Base-by-base conservation (phyloP, 2,113 vertebrate genomes). In the Theristicus caerulescens region DNA sequence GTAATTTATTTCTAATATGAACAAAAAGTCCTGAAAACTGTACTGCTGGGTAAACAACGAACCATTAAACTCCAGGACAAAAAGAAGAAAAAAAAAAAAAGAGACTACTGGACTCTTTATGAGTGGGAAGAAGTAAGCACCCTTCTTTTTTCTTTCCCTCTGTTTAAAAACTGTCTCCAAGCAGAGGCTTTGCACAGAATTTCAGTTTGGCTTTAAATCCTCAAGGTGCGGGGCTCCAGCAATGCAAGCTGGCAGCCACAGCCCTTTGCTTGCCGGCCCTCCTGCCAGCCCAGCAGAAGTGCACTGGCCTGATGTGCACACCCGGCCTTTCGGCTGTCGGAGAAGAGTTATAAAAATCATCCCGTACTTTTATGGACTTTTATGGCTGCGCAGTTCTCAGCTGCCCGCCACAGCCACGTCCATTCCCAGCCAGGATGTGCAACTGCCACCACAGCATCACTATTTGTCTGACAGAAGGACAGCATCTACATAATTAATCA, bases 401-500 rank as follows among this genome's bases (percentile, higher is more conserved):
- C 78, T 92, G 90, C 83, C 38, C 58, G 87, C 73, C 73, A 57
- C 32, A 71, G 90, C 57, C 38, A 67, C 58, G 79, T 11, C 85
- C 46, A 16, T 55, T 49, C 87, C 34, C 78, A 82, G 71, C 20
- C 62, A 77, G 82, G 87, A 18, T 20, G 46, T 66, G 90, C 81
- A 74, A 72, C 94, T 97, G 96, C 90, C 96, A 88, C 65, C 85
- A 59, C 40, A 80, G 77, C 47, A 87, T 81, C 90, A 74, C 54
- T 59, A 62, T 66, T 73, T 78, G 55, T 90, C 95, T 92, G n/a
- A 77, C 92, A 94, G 86, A 97, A 97, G 91, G 95, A 97, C 94
- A 95, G 87, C 93, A 97, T 94, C 97, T 96, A 92, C 5, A 59
- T 96, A 97, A 97, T 98, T 97, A 96, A 97, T 97, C 96, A 97